A percentile compares a stretch with the other conserved stretches of the same genome.
Evolutionary conservation across 2,113 vertebrate species (phyloP).

Genomic region (Tychaedon coryphoeus): DNA sequence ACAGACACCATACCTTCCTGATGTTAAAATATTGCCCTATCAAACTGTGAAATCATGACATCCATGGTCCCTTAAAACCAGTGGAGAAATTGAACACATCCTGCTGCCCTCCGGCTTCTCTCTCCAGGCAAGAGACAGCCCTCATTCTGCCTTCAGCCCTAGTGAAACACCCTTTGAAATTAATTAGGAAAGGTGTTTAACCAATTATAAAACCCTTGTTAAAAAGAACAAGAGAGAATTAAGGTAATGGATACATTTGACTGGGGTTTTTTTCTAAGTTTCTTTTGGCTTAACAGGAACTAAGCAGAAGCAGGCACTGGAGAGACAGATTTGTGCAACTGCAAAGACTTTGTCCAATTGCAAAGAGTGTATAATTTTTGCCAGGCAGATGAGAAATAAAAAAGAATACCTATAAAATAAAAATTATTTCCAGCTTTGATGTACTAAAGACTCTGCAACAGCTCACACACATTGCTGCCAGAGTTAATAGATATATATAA

Average conservation of each 20-base stretch:
- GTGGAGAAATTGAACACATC: background rate
- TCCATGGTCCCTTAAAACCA: background rate
- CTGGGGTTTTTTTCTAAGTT: background rate
- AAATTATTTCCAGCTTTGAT: background rate
- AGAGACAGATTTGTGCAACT: background rate
- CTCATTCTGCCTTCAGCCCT: background rate
- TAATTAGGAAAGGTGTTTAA: background rate
- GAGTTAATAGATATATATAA: background rate
- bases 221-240: background rate
- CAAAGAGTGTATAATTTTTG: background rate
- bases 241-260: background rate
- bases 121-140: background rate
- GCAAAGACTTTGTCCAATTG: background rate
- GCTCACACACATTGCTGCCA: background rate
- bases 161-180: background rate
- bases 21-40: background rate
- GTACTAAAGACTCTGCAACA: background rate
- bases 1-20: background rate
- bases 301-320: background rate
- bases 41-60: slow-evolving; percentile 66
- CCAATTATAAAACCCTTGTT: background rate
- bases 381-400: background rate
- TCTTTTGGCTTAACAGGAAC: background rate
- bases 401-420: background rate
- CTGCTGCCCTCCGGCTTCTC: background rate